Conservation (phyloP, 2,113 vertebrate species). For the Pardalotus punctatus region DNA sequence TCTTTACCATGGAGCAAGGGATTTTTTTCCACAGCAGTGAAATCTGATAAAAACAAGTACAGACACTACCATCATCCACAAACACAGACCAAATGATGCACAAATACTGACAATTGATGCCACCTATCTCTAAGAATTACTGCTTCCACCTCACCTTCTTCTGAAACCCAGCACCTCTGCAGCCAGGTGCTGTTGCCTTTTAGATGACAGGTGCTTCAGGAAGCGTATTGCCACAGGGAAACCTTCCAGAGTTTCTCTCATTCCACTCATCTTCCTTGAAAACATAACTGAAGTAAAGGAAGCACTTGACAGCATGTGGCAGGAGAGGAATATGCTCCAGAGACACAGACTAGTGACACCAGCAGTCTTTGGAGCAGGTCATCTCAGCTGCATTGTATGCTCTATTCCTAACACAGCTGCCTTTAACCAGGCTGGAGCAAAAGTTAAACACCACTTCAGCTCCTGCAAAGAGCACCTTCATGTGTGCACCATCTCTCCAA, state of each 20-base stretch:
- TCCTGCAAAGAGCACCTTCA: neutral
- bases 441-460: neutral
- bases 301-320: neutral
- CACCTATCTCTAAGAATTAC: neutral
- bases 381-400: neutral
- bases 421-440: neutral
- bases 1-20: neutral
- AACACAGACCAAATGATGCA: neutral
- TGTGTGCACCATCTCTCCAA: neutral
- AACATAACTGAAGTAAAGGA: neutral
- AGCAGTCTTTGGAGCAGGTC: neutral
- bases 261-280: neutral
- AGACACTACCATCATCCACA: neutral
- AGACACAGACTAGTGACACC: neutral
- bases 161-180: neutral
- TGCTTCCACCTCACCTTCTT: neutral
- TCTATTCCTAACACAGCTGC: neutral
- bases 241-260: neutral
- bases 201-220: neutral
- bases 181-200: neutral
- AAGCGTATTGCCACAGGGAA: neutral
- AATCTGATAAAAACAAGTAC: neutral
- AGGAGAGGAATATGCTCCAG: neutral
- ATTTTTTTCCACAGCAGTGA: neutral
- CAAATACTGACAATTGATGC: neutral